Percentiles rank a stretch among this genome's conserved stretches.
phyloP scores from a whole-genome alignment of 2,797 vertebrate genomes.

The Alosa sapidissima region DNA sequence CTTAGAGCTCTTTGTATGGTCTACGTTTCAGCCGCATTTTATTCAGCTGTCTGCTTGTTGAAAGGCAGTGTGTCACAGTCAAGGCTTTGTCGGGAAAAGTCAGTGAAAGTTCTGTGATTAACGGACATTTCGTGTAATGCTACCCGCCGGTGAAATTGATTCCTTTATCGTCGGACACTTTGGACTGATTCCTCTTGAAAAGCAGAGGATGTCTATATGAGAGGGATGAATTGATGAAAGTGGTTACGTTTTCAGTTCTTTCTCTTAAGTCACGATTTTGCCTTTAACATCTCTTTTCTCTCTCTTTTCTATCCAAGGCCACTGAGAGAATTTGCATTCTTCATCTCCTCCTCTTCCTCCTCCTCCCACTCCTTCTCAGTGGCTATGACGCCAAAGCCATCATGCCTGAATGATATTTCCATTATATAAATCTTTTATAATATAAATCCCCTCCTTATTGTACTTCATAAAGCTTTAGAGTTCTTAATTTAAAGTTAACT shows the following conservation, averaged over 20 bases:
- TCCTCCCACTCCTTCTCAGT: background rate
- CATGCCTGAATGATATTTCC: background rate
- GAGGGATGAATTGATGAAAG: background rate
- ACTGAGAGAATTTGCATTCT: background rate
- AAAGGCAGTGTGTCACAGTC: background rate
- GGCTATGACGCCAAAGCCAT: background rate
- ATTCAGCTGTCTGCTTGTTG: background rate
- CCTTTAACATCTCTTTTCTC: background rate
- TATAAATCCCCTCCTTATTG: background rate
- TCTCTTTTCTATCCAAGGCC: background rate
- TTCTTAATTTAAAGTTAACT: background rate
- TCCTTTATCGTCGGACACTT: background rate
- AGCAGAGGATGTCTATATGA: background rate
- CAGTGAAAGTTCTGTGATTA: background rate
- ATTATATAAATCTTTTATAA: no score
- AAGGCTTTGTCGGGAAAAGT: background rate
- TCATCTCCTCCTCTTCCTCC: background rate
- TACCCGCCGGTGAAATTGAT: background rate
- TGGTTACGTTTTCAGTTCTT: background rate
- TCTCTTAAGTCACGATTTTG: background rate
- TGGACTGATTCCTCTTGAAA: background rate
- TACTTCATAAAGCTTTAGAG: background rate
- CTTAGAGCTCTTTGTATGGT: background rate
- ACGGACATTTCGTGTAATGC: background rate
- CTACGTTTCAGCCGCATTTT: background rate